Conservation (phyloP, 2,797 vertebrate genomes). For the Heteromormyrus szaboi region DNA sequence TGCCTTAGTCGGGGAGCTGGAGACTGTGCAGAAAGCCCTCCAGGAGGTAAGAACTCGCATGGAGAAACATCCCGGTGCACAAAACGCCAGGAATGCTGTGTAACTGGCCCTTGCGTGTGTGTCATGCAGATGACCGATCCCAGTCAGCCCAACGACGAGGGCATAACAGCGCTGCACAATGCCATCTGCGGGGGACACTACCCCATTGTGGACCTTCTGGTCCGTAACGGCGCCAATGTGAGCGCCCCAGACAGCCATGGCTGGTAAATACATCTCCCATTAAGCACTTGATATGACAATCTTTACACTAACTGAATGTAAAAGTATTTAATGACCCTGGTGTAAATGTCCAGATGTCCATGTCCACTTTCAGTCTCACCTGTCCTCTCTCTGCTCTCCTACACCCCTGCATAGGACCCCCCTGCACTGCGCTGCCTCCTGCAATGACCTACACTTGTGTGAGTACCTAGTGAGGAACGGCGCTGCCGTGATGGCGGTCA, state of each 20-base stretch:
- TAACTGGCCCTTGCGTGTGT: slow-evolving; percentile 20
- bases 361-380: neutral
- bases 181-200: slow-evolving; percentile 84
- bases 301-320: neutral
- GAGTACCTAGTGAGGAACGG: slow-evolving; percentile 79
- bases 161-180: slow-evolving; percentile 88
- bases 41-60: slow-evolving; percentile 66
- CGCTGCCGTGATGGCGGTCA: slow-evolving; percentile 78
- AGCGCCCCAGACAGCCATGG: slow-evolving; percentile 85
- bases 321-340: neutral
- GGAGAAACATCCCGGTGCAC: neutral
- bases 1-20: slow-evolving; percentile 77
- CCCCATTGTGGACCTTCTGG: slow-evolving; percentile 77
- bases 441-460: slow-evolving; percentile 78
- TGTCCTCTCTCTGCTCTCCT: neutral
- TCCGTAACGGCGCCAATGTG: slow-evolving; percentile 74
- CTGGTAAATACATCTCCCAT: slow-evolving; percentile 58
- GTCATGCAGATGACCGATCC: slow-evolving; percentile 72
- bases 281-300: neutral
- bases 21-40: slow-evolving; percentile 74
- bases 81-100: neutral
- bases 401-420: slow-evolving; percentile 67
- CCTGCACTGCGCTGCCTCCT: slow-evolving; percentile 82
- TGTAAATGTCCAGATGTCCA: neutral
- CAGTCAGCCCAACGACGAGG: slow-evolving; percentile 84